These are phyloP conservation scores for Argyrosomus japonicus DNA, from an alignment of 2,113 vertebrate species.

Conservation along the genomic window DNA sequence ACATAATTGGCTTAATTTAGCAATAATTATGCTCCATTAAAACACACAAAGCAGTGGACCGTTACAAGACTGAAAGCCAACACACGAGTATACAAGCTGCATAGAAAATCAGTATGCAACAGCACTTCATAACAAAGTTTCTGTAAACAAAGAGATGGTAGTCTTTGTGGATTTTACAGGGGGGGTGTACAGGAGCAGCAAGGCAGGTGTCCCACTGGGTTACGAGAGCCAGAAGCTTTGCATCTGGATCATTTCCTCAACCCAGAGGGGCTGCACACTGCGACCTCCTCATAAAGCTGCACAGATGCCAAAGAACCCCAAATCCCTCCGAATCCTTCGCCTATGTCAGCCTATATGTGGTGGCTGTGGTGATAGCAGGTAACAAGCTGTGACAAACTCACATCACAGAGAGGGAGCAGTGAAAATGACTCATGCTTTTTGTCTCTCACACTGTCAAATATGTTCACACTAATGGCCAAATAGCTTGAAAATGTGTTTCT, in stretches of 20 bases:
- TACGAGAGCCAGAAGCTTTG: conserved; percentile 77
- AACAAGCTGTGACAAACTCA: conserved; percentile 66
- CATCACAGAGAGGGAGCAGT: conserved; percentile 42
- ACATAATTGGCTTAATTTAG: not conserved
- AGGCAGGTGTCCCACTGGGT: conserved; percentile 74
- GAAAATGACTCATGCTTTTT: conserved; percentile 59
- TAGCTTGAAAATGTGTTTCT: conserved; percentile 41
- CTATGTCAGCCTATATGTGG: conserved; percentile 31
- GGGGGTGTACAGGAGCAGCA: conserved; percentile 66
- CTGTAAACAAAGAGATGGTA: conserved; percentile 21
- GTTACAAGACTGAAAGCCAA: not conserved
- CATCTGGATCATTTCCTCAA: conserved; percentile 80
- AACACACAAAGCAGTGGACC: not conserved
- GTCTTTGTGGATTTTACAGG: conserved; percentile 47
- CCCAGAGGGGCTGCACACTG: conserved; percentile 61
- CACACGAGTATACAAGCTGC: conserved; percentile 5
- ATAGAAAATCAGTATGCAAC: conserved; percentile 25
- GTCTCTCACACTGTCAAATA: conserved; percentile 60
- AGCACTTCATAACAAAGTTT: not conserved
- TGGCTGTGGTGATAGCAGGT: conserved; percentile 49
- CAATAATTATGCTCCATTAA: not conserved
- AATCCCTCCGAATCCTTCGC: conserved; percentile 51
- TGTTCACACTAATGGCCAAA: conserved; percentile 35
- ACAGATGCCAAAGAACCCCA: conserved; percentile 65
- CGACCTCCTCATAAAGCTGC: conserved; percentile 71